These are phyloP conservation scores for Penaeus vannamei DNA, from an alignment of 1,140 invertebrate species.

Conservation along the genomic window DNA sequence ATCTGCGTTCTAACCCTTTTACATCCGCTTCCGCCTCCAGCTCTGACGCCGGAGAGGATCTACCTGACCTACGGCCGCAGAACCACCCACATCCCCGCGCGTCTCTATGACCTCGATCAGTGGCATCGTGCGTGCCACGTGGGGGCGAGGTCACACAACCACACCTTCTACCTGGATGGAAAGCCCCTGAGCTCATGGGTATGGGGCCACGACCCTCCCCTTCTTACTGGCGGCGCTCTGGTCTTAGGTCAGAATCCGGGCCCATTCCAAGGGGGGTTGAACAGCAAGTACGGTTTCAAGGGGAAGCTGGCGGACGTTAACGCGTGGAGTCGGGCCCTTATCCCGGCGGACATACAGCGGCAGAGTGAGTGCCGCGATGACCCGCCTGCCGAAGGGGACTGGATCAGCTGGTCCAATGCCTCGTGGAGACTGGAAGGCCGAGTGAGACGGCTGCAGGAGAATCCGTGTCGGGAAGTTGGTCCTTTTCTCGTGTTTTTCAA, in stretches of 20 bases:
- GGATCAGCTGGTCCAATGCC: constrained; percentile 41
- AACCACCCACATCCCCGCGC: neutral
- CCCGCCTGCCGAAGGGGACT: constrained; percentile 27
- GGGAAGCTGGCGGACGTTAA: constrained; percentile 40
- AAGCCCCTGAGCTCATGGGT: constrained; percentile 14
- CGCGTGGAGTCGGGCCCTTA: constrained; percentile 33
- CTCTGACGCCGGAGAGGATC: constrained; percentile 2
- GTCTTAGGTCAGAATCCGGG: constrained; percentile 36
- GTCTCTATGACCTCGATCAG: constrained; percentile 17
- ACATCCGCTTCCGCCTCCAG: neutral
- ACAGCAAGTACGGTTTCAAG: neutral
- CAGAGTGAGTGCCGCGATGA: neutral
- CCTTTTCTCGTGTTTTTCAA: constrained; percentile 9
- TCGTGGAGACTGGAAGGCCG: constrained; percentile 14
- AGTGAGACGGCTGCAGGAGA: neutral
- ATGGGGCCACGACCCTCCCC: neutral
- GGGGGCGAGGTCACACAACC: neutral
- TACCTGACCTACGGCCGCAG: constrained; percentile 31
- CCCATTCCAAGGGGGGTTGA: constrained; percentile 14
- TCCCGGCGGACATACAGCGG: neutral
- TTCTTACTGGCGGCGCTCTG: constrained; percentile 28
- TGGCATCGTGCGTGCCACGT: constrained; percentile 35
- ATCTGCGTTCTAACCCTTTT: neutral
- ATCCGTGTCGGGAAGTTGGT: neutral
- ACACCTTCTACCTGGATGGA: constrained; percentile 52